A percentile compares a stretch with the other conserved stretches of the same genome.
phyloP scores from a whole-genome alignment of 2,113 vertebrate genomes.

The Laticauda colubrina region DNA sequence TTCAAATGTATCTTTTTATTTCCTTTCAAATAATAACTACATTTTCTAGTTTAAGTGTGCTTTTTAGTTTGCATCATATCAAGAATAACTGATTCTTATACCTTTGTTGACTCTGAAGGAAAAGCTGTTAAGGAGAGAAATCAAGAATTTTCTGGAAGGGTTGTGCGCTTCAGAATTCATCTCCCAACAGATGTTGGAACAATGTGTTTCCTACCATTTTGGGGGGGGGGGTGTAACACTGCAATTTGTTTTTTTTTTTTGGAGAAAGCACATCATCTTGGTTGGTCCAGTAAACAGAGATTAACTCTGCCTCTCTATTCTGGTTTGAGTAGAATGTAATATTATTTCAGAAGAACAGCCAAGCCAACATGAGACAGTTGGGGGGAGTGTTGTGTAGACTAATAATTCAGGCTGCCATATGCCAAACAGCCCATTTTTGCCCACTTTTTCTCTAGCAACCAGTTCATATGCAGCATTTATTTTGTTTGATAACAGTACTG shows the following conservation, averaged over 20 bases:
- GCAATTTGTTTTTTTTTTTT: not conserved
- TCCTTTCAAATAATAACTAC: not conserved
- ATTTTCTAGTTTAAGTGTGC: not conserved
- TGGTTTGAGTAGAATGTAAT: not conserved
- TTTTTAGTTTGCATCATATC: not conserved
- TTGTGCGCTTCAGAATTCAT: not conserved
- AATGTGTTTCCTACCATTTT: not conserved
- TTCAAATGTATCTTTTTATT: not conserved
- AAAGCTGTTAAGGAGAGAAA: not conserved
- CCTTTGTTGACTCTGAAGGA: not conserved
- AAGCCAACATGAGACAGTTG: not conserved
- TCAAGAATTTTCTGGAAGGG: not conserved
- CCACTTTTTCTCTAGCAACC: not conserved
- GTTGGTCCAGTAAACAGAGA: not conserved
- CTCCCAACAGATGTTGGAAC: not conserved
- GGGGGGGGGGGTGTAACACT: not conserved
- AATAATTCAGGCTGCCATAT: not conserved
- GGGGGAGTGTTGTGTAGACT: not conserved
- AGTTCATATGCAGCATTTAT: not conserved
- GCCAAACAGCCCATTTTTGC: not conserved
- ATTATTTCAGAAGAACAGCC: not conserved
- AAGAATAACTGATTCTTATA: not conserved
- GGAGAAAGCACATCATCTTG: not conserved
- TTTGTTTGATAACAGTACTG: not conserved
- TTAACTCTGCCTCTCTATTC: not conserved